Evolutionary conservation across 2,888 invertebrate species (phyloP).

Genomic region (Ernsta delagoae): DNA sequence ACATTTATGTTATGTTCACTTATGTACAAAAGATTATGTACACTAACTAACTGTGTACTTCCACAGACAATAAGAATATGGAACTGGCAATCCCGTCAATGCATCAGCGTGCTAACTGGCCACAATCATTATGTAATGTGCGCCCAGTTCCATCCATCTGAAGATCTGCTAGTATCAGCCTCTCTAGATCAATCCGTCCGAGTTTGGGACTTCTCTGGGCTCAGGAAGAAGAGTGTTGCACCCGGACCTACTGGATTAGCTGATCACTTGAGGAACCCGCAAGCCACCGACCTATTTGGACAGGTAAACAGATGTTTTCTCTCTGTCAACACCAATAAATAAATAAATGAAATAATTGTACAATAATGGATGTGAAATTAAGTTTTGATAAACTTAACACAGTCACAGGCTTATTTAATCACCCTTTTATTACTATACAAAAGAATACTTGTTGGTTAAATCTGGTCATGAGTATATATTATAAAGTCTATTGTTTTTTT

Average conservation of each 20-base stretch:
- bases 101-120: slow-evolving; percentile 97
- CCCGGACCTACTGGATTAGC: slow-evolving; percentile 97
- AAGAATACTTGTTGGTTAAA: too few species aligned
- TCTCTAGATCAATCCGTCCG: slow-evolving; percentile 99
- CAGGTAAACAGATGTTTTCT: slow-evolving; percentile 61
- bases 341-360: too few species aligned
- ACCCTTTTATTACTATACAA: too few species aligned
- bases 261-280: slow-evolving; percentile 93
- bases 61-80: slow-evolving; percentile 97
- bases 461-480: too few species aligned
- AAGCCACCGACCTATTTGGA: slow-evolving; percentile 97
- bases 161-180: slow-evolving; percentile 98
- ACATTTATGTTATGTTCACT: too few species aligned
- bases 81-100: slow-evolving; percentile 99
- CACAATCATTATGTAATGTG: slow-evolving; percentile 99
- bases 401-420: too few species aligned
- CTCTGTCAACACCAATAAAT: too few species aligned
- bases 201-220: slow-evolving; percentile 99
- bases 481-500: too few species aligned
- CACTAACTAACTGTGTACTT: not conserved
- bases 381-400: too few species aligned
- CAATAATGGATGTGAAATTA: too few species aligned
- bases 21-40: too few species aligned
- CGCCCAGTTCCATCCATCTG: slow-evolving; percentile 98
- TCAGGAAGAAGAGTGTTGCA: slow-evolving; percentile 98